Base-by-base conservation (phyloP, 1,140 invertebrate genomes). In the Pteromalus puparum region DNA sequence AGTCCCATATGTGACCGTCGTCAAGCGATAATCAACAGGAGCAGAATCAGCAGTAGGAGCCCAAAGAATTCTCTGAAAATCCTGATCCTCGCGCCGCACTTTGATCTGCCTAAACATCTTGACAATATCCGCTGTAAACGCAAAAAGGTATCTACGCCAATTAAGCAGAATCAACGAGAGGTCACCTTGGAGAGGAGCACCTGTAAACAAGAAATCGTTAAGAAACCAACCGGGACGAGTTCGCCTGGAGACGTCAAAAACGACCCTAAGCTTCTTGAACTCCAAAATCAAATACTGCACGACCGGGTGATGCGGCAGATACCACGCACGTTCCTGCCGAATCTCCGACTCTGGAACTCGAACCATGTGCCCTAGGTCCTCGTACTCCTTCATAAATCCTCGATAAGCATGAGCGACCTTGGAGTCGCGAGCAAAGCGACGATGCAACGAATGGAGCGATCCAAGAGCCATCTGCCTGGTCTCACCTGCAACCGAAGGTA, bases 381-480 rank as follows among this genome's bases (percentile, higher is more conserved):
- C 74, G 70, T 90, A 90, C 61, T 86, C 86, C 6, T n/a, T 21
- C 87, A 90, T 89, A 65, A 90, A 90, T 10, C 86, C 80, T 15
- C 65, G 18, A 68, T 90, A 90, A 28, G 77, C 77, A 7, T 82
- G 18, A n/a, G 79, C 76, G 7, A 89, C 79, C n/a, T 81, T n/a
- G n/a, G 38, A 70, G 46, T 89, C 78, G 3, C 81, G 46, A 13
- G 38, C 24, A 24, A 89, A 85, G 24, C 82, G 53, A 30, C 82
- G 82, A 72, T 86, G 42, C 24, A 88, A 86, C 48, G 18, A 12
- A n/a, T n/a, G n/a, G n/a, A n/a, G n/a, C n/a, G n/a, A n/a, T n/a
- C n/a, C n/a, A n/a, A n/a, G n/a, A n/a, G n/a, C n/a, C n/a, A n/a
- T n/a, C n/a, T n/a, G n/a, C n/a, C n/a, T n/a, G n/a, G n/a, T n/a